Base-by-base conservation (phyloP, 1,140 invertebrate species). In the Palaemon carinicauda region DNA sequence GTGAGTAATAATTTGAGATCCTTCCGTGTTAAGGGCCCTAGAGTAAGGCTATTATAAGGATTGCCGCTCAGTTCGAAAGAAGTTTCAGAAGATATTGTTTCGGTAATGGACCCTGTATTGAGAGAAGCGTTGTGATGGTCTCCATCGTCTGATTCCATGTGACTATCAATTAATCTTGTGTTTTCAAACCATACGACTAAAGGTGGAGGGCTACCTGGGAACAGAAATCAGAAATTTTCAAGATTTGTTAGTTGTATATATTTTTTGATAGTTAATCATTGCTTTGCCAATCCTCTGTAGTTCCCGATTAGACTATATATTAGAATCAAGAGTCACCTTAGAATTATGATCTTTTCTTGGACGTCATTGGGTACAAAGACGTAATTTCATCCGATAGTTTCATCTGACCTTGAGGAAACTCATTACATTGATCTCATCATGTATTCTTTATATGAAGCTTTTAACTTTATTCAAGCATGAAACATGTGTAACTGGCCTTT, bases 1-100 rank as follows among this genome's bases (percentile, higher is more conserved):
- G 95, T 96, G 21, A 98, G 93, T 88, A 95, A 93, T 0, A 96
- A 94, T 90, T 95, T 94, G 1, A 97, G 94, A 91, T 98, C 96
- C 27, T 93, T 92, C 54, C 96, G 92, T 1, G 94, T 94, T 73
- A 98, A 93, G 80, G 95, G 94, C 54, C 94, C 93, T 41, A 94
- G 93, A 31, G 94, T 92, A 27, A 97, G 93, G 87, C 93, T 92
- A 91, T 93, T 92, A 27, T 54, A 86, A 0, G 83, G 77, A 3
- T 74, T 77, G 10, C 10, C 65, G 15, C 14, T 73, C 29, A 27
- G 7, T 21, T 9, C 10, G 21, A 52, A n/a, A 12, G 29, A n/a
- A 1, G 65, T 52, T 4, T 27, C 33, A 0, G 56, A 4, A 1
- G 84, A 19, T 0, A 77, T 27, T 4, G 50, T 71, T 21, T 41